phyloP scores from a whole-genome alignment of 92 coral and sea anemone genomes.

The Umimayanthus kanabou region DNA sequence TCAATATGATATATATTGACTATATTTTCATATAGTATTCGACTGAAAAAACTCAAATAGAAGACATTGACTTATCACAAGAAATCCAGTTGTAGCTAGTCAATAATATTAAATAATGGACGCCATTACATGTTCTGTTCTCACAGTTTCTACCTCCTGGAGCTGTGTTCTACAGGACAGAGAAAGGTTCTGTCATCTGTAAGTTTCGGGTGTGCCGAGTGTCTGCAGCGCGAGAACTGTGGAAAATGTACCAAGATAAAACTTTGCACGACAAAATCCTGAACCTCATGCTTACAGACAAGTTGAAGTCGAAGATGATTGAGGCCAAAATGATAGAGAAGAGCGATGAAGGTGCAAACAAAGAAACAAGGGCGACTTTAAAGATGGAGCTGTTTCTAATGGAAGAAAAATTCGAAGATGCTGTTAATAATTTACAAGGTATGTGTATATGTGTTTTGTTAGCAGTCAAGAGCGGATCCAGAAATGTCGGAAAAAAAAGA shows the following conservation, averaged over 20 bases:
- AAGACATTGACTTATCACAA: too few species aligned
- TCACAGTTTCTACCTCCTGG: slow-evolving; percentile 69
- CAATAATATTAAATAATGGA: too few species aligned
- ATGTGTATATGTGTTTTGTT: too few species aligned
- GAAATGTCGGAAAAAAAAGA: too few species aligned
- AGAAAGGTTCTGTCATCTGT: slow-evolving; percentile 64
- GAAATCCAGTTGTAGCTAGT: too few species aligned
- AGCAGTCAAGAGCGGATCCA: too few species aligned
- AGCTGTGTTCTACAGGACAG: slow-evolving; percentile 69
- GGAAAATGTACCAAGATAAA: slow-evolving; percentile 68
- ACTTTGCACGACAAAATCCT: slow-evolving; percentile 46
- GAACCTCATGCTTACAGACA: slow-evolving; percentile 45
- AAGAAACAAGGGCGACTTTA: not conserved
- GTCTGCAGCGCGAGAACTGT: slow-evolving; percentile 69
- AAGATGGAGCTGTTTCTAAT: slow-evolving; percentile 4
- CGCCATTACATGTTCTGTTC: not conserved
- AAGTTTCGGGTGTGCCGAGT: slow-evolving; percentile 83
- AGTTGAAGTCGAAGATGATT: slow-evolving; percentile 1
- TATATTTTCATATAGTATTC: too few species aligned
- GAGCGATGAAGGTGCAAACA: not conserved
- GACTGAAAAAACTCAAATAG: too few species aligned
- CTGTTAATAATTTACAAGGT: slow-evolving; percentile 20
- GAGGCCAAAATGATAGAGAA: slow-evolving; percentile 6
- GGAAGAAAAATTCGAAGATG: slow-evolving; percentile 21
- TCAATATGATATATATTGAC: too few species aligned